Base-by-base conservation (phyloP, 2,797 vertebrate species). In the Alauda arvensis region DNA sequence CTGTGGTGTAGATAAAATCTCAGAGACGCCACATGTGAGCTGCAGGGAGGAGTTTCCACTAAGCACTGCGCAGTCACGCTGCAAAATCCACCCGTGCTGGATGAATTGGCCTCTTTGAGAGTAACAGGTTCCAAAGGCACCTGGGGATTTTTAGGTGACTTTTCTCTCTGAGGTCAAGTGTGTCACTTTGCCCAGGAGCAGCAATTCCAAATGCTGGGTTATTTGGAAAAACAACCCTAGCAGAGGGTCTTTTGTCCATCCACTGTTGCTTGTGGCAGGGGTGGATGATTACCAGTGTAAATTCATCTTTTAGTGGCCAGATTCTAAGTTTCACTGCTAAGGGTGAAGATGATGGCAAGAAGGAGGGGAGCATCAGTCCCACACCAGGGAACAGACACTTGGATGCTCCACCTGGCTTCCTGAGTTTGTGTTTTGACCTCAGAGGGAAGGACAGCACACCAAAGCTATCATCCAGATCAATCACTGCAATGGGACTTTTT, bases 1-100 rank as follows among this genome's bases (percentile, higher is more conserved):
- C 7, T 20, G 90, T 83, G 80, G 86, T 40, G 46, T 9, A 90
- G 90, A 93, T 92, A 81, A 72, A 43, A 93, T 92, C 88, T 94
- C 72, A 76, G 45, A 19, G 51, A 14, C 16, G 7, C 62, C 86
- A 28, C 33, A 12, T 8, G 7, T 18, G n/a, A 89, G 8, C 25
- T 51, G 11, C 43, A 57, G 48, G 2, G 31, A 84, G 18, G 31
- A 77, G 60, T 93, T 93, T 92, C 88, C 90, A 85, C 46, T 60
- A 20, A n/a, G 31, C 17, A 8, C n/a, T 68, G 48, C 2, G 6
- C 20, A 53, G 23, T 8, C 56, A 37, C 2, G 1, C 63, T 69
- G 57, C 39, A n/a, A 45, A 89, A 69, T 69, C 72, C 10, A 40
- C 16, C 40, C 40, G 3, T 46, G 56, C 14, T 10, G 17, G 37